Evolutionary conservation across 2,888 invertebrate species (phyloP).

Genomic region (Ametastegia equiseti): DNA sequence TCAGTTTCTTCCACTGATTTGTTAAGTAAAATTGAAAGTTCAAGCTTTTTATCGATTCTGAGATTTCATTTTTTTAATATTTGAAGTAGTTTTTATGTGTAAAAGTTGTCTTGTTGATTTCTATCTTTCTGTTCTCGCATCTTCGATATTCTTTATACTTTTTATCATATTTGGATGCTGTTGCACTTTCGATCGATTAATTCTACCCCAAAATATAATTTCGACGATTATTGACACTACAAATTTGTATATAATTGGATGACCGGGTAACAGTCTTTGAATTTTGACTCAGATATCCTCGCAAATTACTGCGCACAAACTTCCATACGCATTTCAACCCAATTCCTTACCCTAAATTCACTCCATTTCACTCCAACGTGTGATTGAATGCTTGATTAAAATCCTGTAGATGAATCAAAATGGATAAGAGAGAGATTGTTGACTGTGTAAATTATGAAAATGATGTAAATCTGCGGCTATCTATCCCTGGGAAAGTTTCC

Average conservation of each 20-base stretch:
- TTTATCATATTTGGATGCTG: neutral
- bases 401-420: neutral
- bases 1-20: neutral
- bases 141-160: neutral
- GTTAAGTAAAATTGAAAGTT: neutral
- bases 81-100: too few relatives aligned
- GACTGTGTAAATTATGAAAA: too few relatives aligned
- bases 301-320: neutral
- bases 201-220: too few relatives aligned
- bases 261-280: neutral
- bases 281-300: neutral
- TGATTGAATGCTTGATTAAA: neutral
- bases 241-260: slow-evolving; percentile 23
- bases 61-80: too few relatives aligned
- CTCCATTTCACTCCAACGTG: neutral
- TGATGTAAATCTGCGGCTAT: slow-evolving; percentile 2
- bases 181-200: too few relatives aligned
- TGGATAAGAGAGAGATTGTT: too few relatives aligned
- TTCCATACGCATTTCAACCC: slow-evolving; percentile 41
- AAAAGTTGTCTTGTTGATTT: neutral
- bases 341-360: slow-evolving; percentile 49
- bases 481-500: too few relatives aligned
- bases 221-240: neutral
- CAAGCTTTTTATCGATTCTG: too few relatives aligned
- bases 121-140: too few relatives aligned